Conservation (phyloP, 2,113 vertebrate genomes). For the Bos indicus region DNA sequence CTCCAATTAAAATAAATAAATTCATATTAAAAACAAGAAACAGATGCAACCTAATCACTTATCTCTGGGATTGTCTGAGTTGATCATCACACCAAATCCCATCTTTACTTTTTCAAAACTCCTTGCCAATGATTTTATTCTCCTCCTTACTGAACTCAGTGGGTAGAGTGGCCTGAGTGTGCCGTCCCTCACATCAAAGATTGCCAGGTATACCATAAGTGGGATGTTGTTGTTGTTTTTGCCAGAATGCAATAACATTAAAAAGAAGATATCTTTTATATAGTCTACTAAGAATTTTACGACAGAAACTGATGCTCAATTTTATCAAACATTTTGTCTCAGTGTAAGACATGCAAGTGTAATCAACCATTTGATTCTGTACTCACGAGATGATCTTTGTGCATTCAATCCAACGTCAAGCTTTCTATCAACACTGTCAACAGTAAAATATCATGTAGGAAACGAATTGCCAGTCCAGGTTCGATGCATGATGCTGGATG, state of each 20-base stretch:
- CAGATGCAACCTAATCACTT: background rate
- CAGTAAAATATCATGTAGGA: too few relatives aligned
- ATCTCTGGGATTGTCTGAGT: background rate
- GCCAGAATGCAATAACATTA: background rate
- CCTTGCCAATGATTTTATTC: background rate
- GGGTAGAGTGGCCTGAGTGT: accelerated
- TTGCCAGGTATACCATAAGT: too few relatives aligned
- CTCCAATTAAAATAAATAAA: too few relatives aligned
- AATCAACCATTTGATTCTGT: background rate
- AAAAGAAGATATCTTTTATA: too few relatives aligned
- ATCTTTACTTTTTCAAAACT: background rate
- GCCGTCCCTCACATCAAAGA: accelerated
- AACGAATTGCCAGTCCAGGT: too few relatives aligned
- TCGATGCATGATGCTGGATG: too few relatives aligned
- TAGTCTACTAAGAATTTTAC: accelerated
- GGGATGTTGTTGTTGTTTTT: background rate
- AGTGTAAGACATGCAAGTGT: background rate
- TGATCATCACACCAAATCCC: background rate
- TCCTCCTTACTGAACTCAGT: background rate
- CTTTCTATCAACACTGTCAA: too few relatives aligned
- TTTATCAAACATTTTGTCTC: background rate
- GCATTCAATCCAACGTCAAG: background rate
- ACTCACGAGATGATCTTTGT: background rate
- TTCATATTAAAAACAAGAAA: background rate
- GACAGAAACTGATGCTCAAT: background rate